A percentile compares a stretch with the other conserved stretches of the same genome.
phyloP scores from a whole-genome alignment of 1,140 invertebrate genomes.

The Orchestia grillus region DNA sequence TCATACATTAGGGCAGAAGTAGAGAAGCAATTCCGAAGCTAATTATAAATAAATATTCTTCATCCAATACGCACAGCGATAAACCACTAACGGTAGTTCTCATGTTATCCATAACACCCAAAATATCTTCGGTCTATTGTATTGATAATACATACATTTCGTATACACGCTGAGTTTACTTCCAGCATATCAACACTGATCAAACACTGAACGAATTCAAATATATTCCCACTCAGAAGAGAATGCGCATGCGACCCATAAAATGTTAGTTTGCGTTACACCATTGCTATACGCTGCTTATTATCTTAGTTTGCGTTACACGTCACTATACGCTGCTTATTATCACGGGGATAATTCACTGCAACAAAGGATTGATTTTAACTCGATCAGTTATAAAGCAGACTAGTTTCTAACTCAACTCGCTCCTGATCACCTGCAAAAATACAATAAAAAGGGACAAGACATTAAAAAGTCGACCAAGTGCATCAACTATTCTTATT shows the following conservation, averaged over 20 bases:
- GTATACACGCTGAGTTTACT: too few species aligned
- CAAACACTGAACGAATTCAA: background rate
- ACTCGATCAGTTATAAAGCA: background rate
- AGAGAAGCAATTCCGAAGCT: background rate
- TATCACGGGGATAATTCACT: background rate
- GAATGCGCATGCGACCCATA: background rate
- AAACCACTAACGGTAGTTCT: background rate
- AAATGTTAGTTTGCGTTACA: background rate
- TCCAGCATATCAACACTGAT: background rate
- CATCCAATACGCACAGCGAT: background rate
- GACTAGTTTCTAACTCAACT: background rate
- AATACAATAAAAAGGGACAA: background rate
- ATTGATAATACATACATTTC: background rate
- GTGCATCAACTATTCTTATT: background rate
- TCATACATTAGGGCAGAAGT: background rate
- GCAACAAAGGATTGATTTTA: background rate
- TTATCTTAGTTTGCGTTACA: too few species aligned
- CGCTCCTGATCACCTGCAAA: background rate
- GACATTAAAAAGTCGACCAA: background rate
- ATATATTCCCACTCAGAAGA: background rate
- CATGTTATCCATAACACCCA: too few species aligned
- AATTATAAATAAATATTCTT: background rate
- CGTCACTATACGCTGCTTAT: too few species aligned
- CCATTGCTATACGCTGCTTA: background rate
- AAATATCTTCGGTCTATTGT: background rate